Evolutionary conservation across 1,140 invertebrate genomes (phyloP).

Genomic region (Arion vulgaris): DNA sequence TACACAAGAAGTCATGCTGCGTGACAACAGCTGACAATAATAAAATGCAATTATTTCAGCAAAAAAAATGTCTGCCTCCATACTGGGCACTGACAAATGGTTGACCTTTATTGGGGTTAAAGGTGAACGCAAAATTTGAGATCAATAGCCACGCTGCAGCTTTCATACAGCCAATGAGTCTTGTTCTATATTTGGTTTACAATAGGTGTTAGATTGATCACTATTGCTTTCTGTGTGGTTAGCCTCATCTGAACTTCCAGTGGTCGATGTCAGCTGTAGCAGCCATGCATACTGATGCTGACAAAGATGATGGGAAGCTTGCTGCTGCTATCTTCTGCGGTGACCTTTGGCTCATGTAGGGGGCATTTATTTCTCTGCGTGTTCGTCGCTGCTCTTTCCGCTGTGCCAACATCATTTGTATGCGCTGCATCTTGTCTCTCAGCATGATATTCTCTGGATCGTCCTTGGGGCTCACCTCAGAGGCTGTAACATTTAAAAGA

Average conservation of each 20-base stretch:
- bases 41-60: constrained; percentile 11
- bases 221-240: background rate
- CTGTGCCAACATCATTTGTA: constrained; percentile 36
- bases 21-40: constrained; percentile 8
- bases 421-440: constrained; percentile 31
- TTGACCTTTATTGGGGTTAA: constrained; percentile 34
- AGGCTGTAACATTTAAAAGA: background rate
- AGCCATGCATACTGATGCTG: background rate
- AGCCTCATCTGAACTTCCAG: background rate
- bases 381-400: constrained; percentile 19
- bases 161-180: constrained; percentile 28
- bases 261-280: background rate
- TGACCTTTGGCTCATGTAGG: background rate
- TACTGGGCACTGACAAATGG: background rate
- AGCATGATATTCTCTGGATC: constrained; percentile 17
- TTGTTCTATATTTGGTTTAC: constrained; percentile 31
- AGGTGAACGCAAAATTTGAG: constrained; percentile 7
- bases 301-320: background rate
- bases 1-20: background rate
- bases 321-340: background rate
- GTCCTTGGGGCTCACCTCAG: background rate
- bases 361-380: constrained; percentile 26
- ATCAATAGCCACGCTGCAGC: background rate
- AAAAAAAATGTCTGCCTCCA: constrained; percentile 2
- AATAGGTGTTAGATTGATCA: constrained; percentile 16